phyloP scores from a whole-genome alignment of 2,888 invertebrate genomes.

The Hedychridium roseum region DNA sequence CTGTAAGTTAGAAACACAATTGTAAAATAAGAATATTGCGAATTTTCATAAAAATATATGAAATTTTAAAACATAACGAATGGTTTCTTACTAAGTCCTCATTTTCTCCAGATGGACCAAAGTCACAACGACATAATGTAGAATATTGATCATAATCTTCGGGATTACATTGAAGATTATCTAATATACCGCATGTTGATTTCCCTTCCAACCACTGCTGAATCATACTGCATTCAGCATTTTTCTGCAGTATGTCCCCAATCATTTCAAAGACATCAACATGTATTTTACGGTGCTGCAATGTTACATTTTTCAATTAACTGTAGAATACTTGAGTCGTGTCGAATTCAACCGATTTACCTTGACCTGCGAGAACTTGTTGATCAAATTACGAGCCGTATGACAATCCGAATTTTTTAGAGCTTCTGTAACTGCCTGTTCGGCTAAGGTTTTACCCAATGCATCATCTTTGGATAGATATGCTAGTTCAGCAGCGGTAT shows the following conservation, averaged over 20 bases:
- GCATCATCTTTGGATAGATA: slow-evolving; percentile 34
- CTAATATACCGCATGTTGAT: slow-evolving; percentile 32
- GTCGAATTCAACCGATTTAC: slow-evolving; percentile 25
- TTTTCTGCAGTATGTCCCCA: slow-evolving; percentile 17
- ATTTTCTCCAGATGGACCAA: too few species aligned
- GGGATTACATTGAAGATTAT: slow-evolving; percentile 30
- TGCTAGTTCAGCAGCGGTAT: slow-evolving; percentile 71
- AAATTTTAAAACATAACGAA: too few species aligned
- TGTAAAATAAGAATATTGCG: slow-evolving; percentile 34
- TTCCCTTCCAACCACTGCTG: slow-evolving; percentile 39
- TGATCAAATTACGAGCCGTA: slow-evolving; percentile 35
- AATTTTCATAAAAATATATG: slow-evolving; percentile 7
- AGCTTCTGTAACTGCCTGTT: slow-evolving; percentile 43
- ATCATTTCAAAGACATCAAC: slow-evolving; percentile 41
- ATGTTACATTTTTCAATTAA: neutral
- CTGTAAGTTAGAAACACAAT: slow-evolving; percentile 21
- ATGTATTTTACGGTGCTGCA: slow-evolving; percentile 40
- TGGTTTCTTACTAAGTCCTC: too few species aligned
- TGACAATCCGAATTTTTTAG: slow-evolving; percentile 35
- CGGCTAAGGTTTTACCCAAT: slow-evolving; percentile 41
- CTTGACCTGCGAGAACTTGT: slow-evolving; percentile 42
- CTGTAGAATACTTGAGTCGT: neutral
- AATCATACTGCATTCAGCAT: slow-evolving; percentile 26
- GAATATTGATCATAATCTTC: slow-evolving; percentile 6
- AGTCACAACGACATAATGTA: neutral